Evolutionary conservation across 2,113 vertebrate genomes (phyloP).

Genomic region (Carollia perspicillata): DNA sequence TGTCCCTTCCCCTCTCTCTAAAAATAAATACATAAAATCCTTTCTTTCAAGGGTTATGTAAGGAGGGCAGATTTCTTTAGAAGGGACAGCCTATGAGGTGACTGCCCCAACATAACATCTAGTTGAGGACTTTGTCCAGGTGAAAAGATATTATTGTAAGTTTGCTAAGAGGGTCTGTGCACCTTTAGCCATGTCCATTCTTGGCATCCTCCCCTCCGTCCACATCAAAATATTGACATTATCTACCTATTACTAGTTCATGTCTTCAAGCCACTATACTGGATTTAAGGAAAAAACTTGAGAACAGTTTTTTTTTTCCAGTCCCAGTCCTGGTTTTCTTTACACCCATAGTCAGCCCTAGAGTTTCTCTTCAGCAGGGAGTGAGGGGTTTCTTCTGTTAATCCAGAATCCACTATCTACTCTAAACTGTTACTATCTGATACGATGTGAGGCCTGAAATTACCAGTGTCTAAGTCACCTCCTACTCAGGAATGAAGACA

Average conservation of each 20-base stretch:
- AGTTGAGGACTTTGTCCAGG: not conserved
- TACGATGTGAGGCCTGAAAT: not conserved
- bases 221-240: not conserved
- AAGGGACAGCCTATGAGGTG: not conserved
- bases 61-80: not conserved
- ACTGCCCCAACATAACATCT: not conserved
- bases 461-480: not conserved
- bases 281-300: not conserved
- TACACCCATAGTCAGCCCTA: not conserved
- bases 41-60: not conserved
- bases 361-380: not conserved
- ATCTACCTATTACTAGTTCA: not conserved
- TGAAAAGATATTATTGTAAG: not conserved
- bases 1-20: no score
- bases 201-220: not conserved
- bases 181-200: not conserved
- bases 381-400: not conserved
- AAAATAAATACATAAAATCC: no score
- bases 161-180: not conserved
- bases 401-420: not conserved
- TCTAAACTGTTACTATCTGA: not conserved
- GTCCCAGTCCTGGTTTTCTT: not conserved
- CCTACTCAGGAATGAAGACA: not conserved
- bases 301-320: conserved; percentile 21
- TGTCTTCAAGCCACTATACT: not conserved